Conservation (phyloP, 2,888 invertebrate genomes). For the Acronicta alni region DNA sequence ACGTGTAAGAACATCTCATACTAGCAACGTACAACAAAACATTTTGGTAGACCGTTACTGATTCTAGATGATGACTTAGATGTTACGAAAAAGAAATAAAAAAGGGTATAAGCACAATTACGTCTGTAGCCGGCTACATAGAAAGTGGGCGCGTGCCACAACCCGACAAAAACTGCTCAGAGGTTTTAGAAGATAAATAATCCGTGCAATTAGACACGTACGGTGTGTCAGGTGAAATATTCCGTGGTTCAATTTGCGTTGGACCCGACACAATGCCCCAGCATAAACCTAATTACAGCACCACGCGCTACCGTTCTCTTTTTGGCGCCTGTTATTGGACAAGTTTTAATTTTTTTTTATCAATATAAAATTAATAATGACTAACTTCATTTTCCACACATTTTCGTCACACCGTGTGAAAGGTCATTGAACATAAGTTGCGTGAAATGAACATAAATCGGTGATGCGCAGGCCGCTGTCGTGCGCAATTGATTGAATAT, state of each 20-base stretch:
- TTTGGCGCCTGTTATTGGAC: conserved; percentile 62
- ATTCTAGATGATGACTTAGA: conserved; percentile 78
- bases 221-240: conserved; percentile 81
- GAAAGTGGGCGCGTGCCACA: conserved; percentile 86
- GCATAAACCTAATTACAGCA: conserved; percentile 79
- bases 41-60: conserved; percentile 74
- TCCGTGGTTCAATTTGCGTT: conserved; percentile 82
- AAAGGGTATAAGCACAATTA: conserved; percentile 82
- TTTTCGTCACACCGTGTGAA: conserved; percentile 52
- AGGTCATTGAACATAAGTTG: conserved; percentile 48
- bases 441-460: conserved; percentile 52
- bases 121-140: conserved; percentile 76
- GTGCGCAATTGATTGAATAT: conserved; percentile 61
- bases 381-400: conserved; percentile 53
- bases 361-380: conserved; percentile 38
- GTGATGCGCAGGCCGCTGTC: conserved; percentile 39
- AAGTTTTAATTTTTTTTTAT: conserved; percentile 41
- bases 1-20: conserved; percentile 47
- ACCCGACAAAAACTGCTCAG: conserved; percentile 78
- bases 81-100: conserved; percentile 78
- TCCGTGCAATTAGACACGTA: conserved; percentile 87
- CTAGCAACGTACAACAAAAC: conserved; percentile 57
- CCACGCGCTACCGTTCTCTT: conserved; percentile 72
- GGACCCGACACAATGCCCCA: conserved; percentile 74
- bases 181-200: conserved; percentile 82